Conservation (phyloP, 2,888 invertebrate species). For the Hololepta plana region DNA sequence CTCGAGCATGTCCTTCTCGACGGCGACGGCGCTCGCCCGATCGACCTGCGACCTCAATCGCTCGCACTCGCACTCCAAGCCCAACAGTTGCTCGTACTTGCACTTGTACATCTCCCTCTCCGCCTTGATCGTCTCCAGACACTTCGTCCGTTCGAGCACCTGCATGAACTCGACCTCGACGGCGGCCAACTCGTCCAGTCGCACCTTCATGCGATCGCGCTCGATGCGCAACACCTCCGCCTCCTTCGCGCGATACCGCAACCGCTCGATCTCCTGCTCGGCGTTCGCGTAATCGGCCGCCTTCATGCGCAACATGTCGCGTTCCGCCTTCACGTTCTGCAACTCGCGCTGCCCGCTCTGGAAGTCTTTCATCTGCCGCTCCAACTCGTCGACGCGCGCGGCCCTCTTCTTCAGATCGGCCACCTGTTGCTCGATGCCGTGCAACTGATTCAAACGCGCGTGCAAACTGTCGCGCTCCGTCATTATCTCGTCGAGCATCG, state of each 20-base stretch:
- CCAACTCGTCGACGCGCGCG: constrained; percentile 14
- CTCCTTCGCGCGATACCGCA: constrained; percentile 17
- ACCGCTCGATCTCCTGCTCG: constrained; percentile 15
- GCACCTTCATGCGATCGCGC: constrained; percentile 16
- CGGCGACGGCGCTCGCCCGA: constrained; percentile 21
- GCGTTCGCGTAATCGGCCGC: constrained; percentile 7
- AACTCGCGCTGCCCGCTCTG: constrained; percentile 10
- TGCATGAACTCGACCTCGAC: constrained; percentile 19
- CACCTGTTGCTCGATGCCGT: constrained; percentile 14
- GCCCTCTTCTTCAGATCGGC: constrained; percentile 10
- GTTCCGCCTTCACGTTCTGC: constrained; percentile 16
- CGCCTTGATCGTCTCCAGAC: constrained; percentile 17
- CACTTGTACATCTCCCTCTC: constrained; percentile 23
- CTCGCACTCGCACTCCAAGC: constrained; percentile 18
- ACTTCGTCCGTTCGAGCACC: constrained; percentile 13
- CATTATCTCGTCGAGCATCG: constrained; percentile 16
- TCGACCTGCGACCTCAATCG: constrained; percentile 18
- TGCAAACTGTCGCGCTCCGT: constrained; percentile 18
- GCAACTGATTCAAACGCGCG: constrained; percentile 14
- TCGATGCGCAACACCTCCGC: constrained; percentile 21
- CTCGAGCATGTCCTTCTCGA: constrained; percentile 30
- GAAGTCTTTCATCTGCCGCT: constrained; percentile 13
- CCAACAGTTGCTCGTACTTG: constrained; percentile 19
- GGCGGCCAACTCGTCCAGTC: constrained; percentile 16
- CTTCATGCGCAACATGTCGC: constrained; percentile 11